phyloP scores from a whole-genome alignment of 2,113 vertebrate genomes.

The Coryphaenoides rupestris region DNA sequence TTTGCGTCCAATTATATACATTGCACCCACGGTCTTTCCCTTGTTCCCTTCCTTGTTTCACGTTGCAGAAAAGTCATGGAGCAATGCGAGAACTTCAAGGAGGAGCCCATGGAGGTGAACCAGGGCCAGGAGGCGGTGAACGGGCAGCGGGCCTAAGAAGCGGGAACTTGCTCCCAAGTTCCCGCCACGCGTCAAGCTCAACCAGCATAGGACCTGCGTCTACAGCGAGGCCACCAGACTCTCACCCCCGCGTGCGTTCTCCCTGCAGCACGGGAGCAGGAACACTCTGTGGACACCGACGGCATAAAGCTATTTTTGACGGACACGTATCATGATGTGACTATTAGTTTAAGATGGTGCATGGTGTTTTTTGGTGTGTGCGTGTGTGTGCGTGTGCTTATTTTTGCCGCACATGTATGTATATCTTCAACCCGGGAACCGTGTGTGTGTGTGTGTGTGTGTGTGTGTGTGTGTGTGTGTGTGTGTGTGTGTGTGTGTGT shows the following conservation, averaged over 20 bases:
- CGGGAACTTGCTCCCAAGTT: slow-evolving; percentile 6
- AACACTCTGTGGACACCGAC: slow-evolving; percentile 45
- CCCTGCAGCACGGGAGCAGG: slow-evolving; percentile 71
- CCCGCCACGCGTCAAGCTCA: slow-evolving; percentile 15
- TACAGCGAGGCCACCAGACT: slow-evolving; percentile 42
- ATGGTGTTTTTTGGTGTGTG: slow-evolving; percentile 35
- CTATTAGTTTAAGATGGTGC: slow-evolving; percentile 36
- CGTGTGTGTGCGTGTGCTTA: slow-evolving; percentile 34
- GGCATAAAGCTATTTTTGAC: slow-evolving; percentile 25
- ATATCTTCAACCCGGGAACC: slow-evolving; percentile 30
- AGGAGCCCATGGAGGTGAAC: slow-evolving; percentile 95
- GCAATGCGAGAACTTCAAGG: slow-evolving; percentile 93
- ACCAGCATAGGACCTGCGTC: slow-evolving; percentile 27
- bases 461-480: not conserved
- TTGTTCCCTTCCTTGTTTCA: slow-evolving; percentile 13
- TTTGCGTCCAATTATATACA: no score
- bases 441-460: slow-evolving; percentile 7
- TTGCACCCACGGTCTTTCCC: no score
- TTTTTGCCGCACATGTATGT: slow-evolving; percentile 41
- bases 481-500: not conserved
- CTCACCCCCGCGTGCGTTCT: slow-evolving; percentile 65
- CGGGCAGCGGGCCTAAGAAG: slow-evolving; percentile 41
- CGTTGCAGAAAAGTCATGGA: slow-evolving; percentile 89
- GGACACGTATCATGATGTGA: slow-evolving; percentile 32
- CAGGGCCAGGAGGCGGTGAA: slow-evolving; percentile 77